phyloP scores from a whole-genome alignment of 1,140 invertebrate genomes.

The Drosophila serrata region DNA sequence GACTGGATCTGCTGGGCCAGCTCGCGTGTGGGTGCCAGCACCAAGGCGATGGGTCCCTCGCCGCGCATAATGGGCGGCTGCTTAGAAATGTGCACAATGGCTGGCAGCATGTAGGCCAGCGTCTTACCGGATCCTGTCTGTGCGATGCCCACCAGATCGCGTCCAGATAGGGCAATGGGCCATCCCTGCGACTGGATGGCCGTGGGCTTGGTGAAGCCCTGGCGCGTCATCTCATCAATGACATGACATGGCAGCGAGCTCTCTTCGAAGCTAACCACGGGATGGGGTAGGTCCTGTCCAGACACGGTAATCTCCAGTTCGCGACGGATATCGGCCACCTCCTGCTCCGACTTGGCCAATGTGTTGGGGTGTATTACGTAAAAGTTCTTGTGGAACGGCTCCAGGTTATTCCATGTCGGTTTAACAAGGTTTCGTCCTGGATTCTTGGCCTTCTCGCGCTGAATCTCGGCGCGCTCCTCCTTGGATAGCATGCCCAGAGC shows the following conservation, averaged over 20 bases:
- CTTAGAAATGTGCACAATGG: conserved; percentile 91
- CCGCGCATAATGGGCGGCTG: conserved; percentile 90
- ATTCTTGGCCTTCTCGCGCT: conserved; percentile 89
- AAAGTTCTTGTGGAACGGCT: conserved; percentile 96
- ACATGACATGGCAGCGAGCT: conserved; percentile 94
- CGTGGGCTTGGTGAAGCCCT: conserved; percentile 94
- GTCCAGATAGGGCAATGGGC: conserved; percentile 96
- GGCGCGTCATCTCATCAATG: conserved; percentile 92
- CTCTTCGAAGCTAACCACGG: conserved; percentile 95
- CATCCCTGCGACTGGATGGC: conserved; percentile 95
- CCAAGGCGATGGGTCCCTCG: conserved; percentile 96
- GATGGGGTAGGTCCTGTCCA: conserved; percentile 93
- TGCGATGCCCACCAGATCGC: conserved; percentile 97
- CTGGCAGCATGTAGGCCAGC: conserved; percentile 93
- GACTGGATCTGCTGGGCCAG: conserved; percentile 99
- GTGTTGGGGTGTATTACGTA: conserved; percentile 94
- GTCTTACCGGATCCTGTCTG: conserved; percentile 98
- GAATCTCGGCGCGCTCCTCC: conserved; percentile 86
- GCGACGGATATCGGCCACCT: conserved; percentile 91
- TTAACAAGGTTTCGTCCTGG: conserved; percentile 93
- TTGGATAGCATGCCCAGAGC: conserved; percentile 77
- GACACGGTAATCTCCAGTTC: conserved; percentile 94
- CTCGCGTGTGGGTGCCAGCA: conserved; percentile 98
- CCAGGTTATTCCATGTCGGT: conserved; percentile 94
- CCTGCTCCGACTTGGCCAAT: conserved; percentile 89